Conservation (phyloP, 1,140 invertebrate species). For the Spodoptera frugiperda region DNA sequence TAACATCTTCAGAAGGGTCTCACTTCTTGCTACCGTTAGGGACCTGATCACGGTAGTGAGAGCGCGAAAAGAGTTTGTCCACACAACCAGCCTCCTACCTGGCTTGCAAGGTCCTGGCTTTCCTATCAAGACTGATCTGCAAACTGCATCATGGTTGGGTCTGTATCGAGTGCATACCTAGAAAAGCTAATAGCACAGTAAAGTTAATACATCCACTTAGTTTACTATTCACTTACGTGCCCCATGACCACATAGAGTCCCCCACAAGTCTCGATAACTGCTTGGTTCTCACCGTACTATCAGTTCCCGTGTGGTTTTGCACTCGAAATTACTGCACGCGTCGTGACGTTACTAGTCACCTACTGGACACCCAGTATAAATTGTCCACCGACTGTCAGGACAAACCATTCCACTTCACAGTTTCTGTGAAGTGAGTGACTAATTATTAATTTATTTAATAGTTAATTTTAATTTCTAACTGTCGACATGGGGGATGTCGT, state of each 20-base stretch:
- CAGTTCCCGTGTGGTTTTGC: conserved; percentile 62
- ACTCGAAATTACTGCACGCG: conserved; percentile 58
- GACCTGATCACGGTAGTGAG: too few species aligned
- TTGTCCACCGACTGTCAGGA: not conserved
- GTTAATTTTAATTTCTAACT: conserved; percentile 36
- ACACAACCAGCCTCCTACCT: conserved; percentile 63
- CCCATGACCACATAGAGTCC: too few species aligned
- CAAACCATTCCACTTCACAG: conserved; percentile 67
- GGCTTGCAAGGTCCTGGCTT: conserved; percentile 59
- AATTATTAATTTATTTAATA: conserved; percentile 40
- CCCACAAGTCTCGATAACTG: too few species aligned
- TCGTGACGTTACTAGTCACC: conserved; percentile 48
- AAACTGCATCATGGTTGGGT: conserved; percentile 70
- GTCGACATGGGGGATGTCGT: conserved; percentile 62
- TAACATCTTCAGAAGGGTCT: too few species aligned
- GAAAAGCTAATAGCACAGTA: too few species aligned
- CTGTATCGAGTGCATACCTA: too few species aligned
- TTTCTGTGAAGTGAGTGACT: conserved; percentile 73
- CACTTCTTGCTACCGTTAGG: too few species aligned
- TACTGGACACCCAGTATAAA: conserved; percentile 54
- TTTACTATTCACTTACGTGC: too few species aligned
- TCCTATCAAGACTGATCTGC: conserved; percentile 61
- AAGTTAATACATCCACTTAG: too few species aligned
- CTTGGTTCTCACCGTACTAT: conserved; percentile 31
- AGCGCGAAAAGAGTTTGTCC: too few species aligned